Percentiles rank a stretch among this genome's conserved stretches.
These are phyloP conservation scores for Danio rerio DNA, from an alignment of 2,113 vertebrate species.

Conservation along the genomic window DNA sequence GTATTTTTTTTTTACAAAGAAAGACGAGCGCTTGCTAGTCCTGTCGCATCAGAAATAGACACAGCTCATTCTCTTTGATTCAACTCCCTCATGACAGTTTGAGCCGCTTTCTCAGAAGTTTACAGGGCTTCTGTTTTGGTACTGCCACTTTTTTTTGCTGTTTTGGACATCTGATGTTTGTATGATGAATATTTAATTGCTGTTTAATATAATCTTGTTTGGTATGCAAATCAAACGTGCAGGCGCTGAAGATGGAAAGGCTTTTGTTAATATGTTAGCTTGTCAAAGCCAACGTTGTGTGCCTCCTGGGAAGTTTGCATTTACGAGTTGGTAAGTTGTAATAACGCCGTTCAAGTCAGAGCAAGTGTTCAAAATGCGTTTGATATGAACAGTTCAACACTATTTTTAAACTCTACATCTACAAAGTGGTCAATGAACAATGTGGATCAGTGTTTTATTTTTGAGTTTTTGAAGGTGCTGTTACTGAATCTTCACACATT, in stretches of 20 bases:
- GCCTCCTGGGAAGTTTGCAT: too few species aligned
- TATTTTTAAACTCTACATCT: too few species aligned
- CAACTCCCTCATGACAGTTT: constrained; percentile 38
- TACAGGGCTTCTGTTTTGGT: constrained; percentile 30
- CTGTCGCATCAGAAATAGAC: constrained; percentile 60
- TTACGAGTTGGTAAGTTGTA: too few species aligned
- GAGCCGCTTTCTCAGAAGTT: constrained; percentile 18
- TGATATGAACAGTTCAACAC: too few species aligned
- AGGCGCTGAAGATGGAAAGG: constrained; percentile 6
- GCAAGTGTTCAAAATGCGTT: too few species aligned
- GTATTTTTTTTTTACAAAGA: constrained; percentile 38
- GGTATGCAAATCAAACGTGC: constrained; percentile 9
- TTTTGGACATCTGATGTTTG: constrained; percentile 28
- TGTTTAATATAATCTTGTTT: constrained; percentile 15
- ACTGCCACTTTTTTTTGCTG: background rate
- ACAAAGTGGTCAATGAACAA: too few species aligned
- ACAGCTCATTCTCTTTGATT: constrained; percentile 46
- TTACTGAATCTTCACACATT: too few species aligned
- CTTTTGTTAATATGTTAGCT: background rate
- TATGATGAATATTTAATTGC: constrained; percentile 24
- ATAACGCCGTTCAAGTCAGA: too few species aligned
- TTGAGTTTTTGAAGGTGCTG: too few species aligned
- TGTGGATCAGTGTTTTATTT: too few species aligned
- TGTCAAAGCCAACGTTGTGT: constrained; percentile 12
- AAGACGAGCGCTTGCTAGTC: constrained; percentile 60